Base-by-base conservation (phyloP, 1,140 invertebrate genomes). In the Euura saliciscinereae region DNA sequence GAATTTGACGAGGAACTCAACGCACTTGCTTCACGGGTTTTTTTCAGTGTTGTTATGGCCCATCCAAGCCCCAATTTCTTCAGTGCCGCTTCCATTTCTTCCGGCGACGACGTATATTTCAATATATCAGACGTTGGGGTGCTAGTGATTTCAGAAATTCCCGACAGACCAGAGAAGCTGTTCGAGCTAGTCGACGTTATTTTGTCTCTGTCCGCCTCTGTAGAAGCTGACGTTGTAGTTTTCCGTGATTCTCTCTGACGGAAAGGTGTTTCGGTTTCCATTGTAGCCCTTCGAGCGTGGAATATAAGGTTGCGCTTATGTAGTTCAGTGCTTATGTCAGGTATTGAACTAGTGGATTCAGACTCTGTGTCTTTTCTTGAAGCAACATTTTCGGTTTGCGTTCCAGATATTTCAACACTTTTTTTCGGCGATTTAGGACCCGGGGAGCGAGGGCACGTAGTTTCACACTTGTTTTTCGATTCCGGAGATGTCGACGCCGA, bases 21-120 rank as follows among this genome's bases (percentile, higher is more conserved):
- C 10, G 90, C 91, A 71, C 90, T 87, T 2, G 90, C 88, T 78
- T 92, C 89, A 44, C 91, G 89, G 6, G 91, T 93, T 83, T 92
- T 93, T 73, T 91, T 91, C 45, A 93, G 82, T 2, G 91, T 92
- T 2, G 90, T 88, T 2, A 91, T 89, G 4, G 91, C 91, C 92
- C 92, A 93, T 2, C 88, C 89, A 80, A 91, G 89, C 8, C 89
- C 91, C 43, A 91, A 85, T 77, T 88, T 90, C 78, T 88, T 89
- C 46, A 91, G 87, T 65, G 89, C 90, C 6, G 70, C 79, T 76
- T 88, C 89, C 75, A 87, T 87, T 71, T 89, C 88, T 79, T 92
- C 90, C 68, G 91, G 79, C 3, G 82, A 82, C 5, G 80, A 82
- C 46, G 76, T 78, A 72, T 73, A 80, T 71, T 79, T 82, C 43